Conservation (phyloP, 2,797 vertebrate species). For the Cottoperca gobio region DNA sequence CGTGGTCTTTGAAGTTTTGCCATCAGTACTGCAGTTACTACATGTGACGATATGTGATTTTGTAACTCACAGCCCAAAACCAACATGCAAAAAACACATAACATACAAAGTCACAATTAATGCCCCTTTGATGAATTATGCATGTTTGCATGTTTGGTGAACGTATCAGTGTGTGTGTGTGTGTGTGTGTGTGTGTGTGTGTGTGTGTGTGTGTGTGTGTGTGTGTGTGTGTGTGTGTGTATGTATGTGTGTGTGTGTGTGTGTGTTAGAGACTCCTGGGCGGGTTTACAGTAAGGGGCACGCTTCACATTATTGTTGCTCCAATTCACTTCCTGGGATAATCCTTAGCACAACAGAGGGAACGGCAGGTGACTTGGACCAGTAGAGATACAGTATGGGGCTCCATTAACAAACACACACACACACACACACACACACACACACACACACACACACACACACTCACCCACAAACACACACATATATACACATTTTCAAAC, state of each 20-base stretch:
- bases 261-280: conserved; percentile 53
- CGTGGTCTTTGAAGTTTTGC: not conserved
- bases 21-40: no score
- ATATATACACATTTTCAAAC: conserved; percentile 49
- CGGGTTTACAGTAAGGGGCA: conserved; percentile 70
- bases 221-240: conserved; percentile 51
- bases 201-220: conserved; percentile 56
- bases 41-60: not conserved
- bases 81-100: conserved; percentile 1
- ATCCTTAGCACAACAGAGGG: conserved; percentile 84
- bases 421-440: conserved; percentile 47
- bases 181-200: conserved; percentile 41
- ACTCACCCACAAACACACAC: conserved; percentile 26
- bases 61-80: not conserved
- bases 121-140: conserved; percentile 9
- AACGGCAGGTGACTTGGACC: conserved; percentile 80
- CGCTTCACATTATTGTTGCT: conserved; percentile 84
- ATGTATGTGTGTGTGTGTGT: conserved; percentile 56
- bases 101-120: conserved; percentile 15
- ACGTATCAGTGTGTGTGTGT: conserved; percentile 5
- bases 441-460: conserved; percentile 45
- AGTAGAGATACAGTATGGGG: conserved; percentile 69
- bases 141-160: conserved; percentile 11
- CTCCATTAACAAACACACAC: conserved; percentile 72
- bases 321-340: conserved; percentile 88